Percentiles rank a stretch among this genome's conserved stretches.
phyloP scores from a whole-genome alignment of 2,888 invertebrate genomes.

The Caenorhabditis doughertyi region DNA sequence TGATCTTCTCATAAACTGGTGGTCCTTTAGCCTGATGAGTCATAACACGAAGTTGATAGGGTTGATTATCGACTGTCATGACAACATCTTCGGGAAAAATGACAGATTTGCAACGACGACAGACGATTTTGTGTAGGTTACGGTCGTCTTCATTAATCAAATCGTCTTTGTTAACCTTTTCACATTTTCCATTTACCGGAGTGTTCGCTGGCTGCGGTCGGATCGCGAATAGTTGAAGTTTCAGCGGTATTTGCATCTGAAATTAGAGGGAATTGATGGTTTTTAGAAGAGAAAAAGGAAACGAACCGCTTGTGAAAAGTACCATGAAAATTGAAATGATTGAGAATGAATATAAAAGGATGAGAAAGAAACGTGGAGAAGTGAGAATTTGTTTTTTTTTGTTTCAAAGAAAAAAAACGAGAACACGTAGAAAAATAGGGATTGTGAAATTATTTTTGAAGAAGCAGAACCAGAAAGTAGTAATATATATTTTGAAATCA shows the following conservation, averaged over 20 bases:
- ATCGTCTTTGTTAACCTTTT: slow-evolving; percentile 70
- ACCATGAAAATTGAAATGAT: slow-evolving; percentile 41
- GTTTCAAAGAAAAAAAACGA: no score
- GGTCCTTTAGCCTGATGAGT: slow-evolving; percentile 63
- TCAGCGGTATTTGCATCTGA: slow-evolving; percentile 54
- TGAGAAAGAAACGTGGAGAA: background rate
- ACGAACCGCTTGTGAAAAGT: slow-evolving; percentile 37
- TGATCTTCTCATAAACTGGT: slow-evolving; percentile 59
- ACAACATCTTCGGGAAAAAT: slow-evolving; percentile 76
- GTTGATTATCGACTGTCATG: slow-evolving; percentile 70
- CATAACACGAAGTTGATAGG: slow-evolving; percentile 66
- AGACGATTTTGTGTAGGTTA: slow-evolving; percentile 74
- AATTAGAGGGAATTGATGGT: background rate
- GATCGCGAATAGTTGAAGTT: slow-evolving; percentile 65
- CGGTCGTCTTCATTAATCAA: slow-evolving; percentile 71
- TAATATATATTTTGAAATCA: background rate
- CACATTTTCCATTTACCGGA: slow-evolving; percentile 66
- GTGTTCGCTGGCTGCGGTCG: slow-evolving; percentile 55
- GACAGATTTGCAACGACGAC: slow-evolving; percentile 75
- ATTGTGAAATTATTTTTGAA: background rate
- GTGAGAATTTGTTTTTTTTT: background rate
- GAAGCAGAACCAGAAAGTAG: background rate
- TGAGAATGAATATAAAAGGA: background rate
- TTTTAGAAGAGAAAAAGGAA: background rate
- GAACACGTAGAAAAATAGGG: no score